Percentiles rank a stretch among this genome's conserved stretches.
Evolutionary conservation across 2,113 vertebrate species (phyloP).

Genomic region (Forbesichthys papilliferus): DNA sequence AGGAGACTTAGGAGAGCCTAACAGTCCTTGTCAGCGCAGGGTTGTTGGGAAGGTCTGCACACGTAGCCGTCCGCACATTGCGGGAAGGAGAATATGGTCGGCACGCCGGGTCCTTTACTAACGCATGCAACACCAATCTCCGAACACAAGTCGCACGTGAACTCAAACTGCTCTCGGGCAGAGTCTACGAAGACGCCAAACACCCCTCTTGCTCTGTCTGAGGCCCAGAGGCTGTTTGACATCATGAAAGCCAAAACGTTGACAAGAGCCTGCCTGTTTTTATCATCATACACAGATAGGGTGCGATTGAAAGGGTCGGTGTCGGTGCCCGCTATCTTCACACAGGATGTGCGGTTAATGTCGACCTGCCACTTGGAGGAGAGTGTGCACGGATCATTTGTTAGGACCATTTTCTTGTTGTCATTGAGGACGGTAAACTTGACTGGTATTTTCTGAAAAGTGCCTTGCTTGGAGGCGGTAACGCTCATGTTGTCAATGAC

Average conservation of each 20-base stretch:
- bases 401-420: conserved; percentile 6
- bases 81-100: too few species aligned
- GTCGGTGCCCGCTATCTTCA: conserved; percentile 3
- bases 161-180: neutral
- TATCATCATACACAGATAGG: neutral
- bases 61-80: too few species aligned
- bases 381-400: neutral
- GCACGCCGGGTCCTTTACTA: too few species aligned
- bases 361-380: conserved; percentile 1
- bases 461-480: conserved; percentile 2
- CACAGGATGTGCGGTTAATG: neutral
- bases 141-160: neutral
- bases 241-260: neutral
- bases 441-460: neutral
- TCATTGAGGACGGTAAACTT: conserved; percentile 2
- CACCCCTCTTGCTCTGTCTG: too few species aligned
- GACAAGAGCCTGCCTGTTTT: neutral
- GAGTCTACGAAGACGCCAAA: neutral
- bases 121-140: neutral
- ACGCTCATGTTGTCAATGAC: neutral
- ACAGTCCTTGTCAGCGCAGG: too few species aligned
- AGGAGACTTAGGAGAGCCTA: too few species aligned
- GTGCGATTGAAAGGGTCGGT: neutral
- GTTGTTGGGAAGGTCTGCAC: too few species aligned
- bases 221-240: too few species aligned